Conservation (phyloP, 1,140 invertebrate genomes). For the Capitella teleta region DNA sequence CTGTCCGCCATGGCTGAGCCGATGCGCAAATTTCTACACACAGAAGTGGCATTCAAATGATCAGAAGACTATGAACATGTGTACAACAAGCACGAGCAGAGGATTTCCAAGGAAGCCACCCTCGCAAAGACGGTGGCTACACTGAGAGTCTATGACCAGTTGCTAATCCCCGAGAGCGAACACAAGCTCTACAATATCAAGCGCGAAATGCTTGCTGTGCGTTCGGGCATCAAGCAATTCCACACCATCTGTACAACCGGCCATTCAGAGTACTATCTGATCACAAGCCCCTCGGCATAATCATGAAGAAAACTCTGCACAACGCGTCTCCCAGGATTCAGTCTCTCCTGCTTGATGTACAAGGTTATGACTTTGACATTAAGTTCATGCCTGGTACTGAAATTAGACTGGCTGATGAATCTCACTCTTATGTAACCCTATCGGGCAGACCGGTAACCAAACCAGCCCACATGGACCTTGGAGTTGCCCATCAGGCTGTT, state of each 20-base stretch:
- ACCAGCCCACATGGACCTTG: no score
- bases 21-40: slow-evolving; percentile 2
- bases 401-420: no score
- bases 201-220: slow-evolving; percentile 7
- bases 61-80: slow-evolving; percentile 3
- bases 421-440: no score
- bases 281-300: slow-evolving; percentile 23
- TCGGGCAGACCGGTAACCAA: no score
- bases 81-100: slow-evolving; percentile 14
- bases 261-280: slow-evolving; percentile 8
- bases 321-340: slow-evolving; percentile 34
- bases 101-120: slow-evolving; percentile 19
- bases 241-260: slow-evolving; percentile 4
- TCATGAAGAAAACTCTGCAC: slow-evolving; percentile 36
- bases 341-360: no score
- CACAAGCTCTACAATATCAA: slow-evolving; percentile 8
- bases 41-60: slow-evolving; percentile 6
- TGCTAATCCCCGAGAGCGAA: slow-evolving; percentile 11
- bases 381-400: no score
- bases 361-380: slow-evolving; percentile 39
- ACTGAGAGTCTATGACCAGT: slow-evolving; percentile 39
- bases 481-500: no score
- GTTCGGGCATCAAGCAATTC: slow-evolving; percentile 3
- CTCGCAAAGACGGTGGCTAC: slow-evolving; percentile 32
- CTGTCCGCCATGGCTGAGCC: slow-evolving; percentile 4